Base-by-base conservation (phyloP, 2,113 vertebrate species). In the Calyptommatus sinebrachiatus region DNA sequence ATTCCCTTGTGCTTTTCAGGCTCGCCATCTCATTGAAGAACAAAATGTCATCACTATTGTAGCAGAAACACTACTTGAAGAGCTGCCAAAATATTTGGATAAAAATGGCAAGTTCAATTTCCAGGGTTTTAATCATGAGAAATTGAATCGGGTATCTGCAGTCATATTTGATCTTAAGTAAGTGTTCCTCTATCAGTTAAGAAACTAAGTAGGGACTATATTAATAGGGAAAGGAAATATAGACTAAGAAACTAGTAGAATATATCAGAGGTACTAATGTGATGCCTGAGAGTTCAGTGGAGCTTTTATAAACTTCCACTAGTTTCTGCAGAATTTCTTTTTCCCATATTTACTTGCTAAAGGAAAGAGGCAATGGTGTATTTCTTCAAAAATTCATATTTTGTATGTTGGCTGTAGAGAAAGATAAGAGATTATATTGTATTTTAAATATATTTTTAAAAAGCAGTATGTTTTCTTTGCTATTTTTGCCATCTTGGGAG, bases 121-220 rank as follows among this genome's bases (percentile, higher is more conserved):
- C 92, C 97, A 98, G 78, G 97, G 97, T 35, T 97, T 97, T 89
- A 99, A 96, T 93, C 96, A 96, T 6, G 97, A 99, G 81, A 98
- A 97, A 92, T 83, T 99, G 87, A 93, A 91, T 82, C 94, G 98
- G 78, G 96, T 99, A 28, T 97, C 98, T 90, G 94, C 96, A 83
- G 94, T 99, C 89, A 99, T 99, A 93, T 96, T 95, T 88, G 98
- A 99, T 89, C 96, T 99, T 91, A 98, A 96, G 98, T 99, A 89
- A 89, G 93, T 90, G 28, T 76, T 76, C 57, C 20, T 26, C 46
- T 62, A 69, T 14, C 14, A 26, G 12, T 67, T 57, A 50, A 73
- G 4, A 24, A 53, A 7, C 22, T 66, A 62, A 53, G n/a, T 61
- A n/a, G 22, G 29, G 10, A 65, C 4, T 57, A 57, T 57, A 57